These are phyloP conservation scores for Cheilosia grossa DNA, from an alignment of 2,888 invertebrate genomes.

Conservation along the genomic window DNA sequence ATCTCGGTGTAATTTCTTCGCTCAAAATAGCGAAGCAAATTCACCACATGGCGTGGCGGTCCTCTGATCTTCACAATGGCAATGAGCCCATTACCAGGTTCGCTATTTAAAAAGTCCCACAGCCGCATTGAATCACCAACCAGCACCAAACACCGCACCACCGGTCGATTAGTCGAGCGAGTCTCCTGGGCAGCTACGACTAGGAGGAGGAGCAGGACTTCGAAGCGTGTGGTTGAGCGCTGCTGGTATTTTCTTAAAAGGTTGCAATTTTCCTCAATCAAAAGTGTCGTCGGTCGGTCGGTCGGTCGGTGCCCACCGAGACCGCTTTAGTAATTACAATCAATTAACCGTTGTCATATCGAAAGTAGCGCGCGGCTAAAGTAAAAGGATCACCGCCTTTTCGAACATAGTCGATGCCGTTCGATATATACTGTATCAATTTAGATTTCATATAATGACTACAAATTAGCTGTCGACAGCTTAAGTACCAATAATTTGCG, in stretches of 20 bases:
- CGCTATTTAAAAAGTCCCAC: slow-evolving; percentile 58
- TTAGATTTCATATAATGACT: slow-evolving; percentile 72
- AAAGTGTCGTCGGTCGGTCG: slow-evolving; percentile 54
- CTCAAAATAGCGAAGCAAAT: slow-evolving; percentile 27
- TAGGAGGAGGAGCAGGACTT: slow-evolving; percentile 30
- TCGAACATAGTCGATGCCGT: slow-evolving; percentile 57
- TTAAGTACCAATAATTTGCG: slow-evolving; percentile 74
- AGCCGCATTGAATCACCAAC: background rate
- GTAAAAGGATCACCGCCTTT: slow-evolving; percentile 65
- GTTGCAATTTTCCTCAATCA: slow-evolving; percentile 73
- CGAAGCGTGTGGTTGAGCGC: slow-evolving; percentile 19
- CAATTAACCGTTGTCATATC: slow-evolving; percentile 74
- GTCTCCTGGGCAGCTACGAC: slow-evolving; percentile 10
- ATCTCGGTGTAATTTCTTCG: slow-evolving; percentile 28
- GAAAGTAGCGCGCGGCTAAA: slow-evolving; percentile 67
- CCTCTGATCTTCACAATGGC: slow-evolving; percentile 54
- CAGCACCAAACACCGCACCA: background rate
- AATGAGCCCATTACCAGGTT: slow-evolving; percentile 55
- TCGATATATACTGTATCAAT: slow-evolving; percentile 70
- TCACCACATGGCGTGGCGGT: slow-evolving; percentile 31
- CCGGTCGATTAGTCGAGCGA: slow-evolving; percentile 44
- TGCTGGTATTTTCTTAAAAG: slow-evolving; percentile 57
- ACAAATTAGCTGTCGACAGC: slow-evolving; percentile 72
- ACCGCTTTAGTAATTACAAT: slow-evolving; percentile 69
- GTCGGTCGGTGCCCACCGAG: background rate